Conservation (phyloP, 2,888 invertebrate species). For the Himalopsyche japonica region DNA sequence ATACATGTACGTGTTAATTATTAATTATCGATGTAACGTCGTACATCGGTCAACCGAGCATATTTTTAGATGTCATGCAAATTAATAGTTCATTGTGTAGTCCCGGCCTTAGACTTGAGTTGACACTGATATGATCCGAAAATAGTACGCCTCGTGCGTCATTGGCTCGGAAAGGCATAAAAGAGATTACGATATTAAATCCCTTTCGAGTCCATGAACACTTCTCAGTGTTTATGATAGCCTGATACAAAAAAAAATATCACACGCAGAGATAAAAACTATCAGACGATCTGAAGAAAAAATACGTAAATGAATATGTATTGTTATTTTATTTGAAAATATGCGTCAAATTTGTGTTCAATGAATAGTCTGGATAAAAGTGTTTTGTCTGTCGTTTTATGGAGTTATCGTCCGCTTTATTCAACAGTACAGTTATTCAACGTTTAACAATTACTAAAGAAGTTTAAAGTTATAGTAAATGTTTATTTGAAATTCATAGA, state of each 20-base stretch:
- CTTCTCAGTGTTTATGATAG: neutral
- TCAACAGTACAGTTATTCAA: too few species aligned
- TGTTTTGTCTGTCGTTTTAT: too few species aligned
- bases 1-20: too few species aligned
- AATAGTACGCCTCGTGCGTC: neutral
- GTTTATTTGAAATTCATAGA: too few species aligned
- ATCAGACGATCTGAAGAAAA: neutral
- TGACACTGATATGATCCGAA: neutral
- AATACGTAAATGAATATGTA: too few species aligned
- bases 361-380: too few species aligned
- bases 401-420: too few species aligned
- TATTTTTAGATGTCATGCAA: neutral
- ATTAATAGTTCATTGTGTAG: neutral
- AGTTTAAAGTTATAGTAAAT: too few species aligned
- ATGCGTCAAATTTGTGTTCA: too few species aligned
- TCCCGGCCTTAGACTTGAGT: neutral
- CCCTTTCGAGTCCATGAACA: neutral
- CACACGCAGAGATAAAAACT: neutral
- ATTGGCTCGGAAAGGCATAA: neutral
- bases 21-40: too few species aligned
- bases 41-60: neutral
- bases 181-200: neutral
- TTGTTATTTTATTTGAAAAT: too few species aligned
- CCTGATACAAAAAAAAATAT: neutral
- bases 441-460: too few species aligned